Evolutionary conservation across 2,797 vertebrate species (phyloP), one percentile per base, ranked within the genome.

Genomic region (Melanotaenia nigrans): DNA sequence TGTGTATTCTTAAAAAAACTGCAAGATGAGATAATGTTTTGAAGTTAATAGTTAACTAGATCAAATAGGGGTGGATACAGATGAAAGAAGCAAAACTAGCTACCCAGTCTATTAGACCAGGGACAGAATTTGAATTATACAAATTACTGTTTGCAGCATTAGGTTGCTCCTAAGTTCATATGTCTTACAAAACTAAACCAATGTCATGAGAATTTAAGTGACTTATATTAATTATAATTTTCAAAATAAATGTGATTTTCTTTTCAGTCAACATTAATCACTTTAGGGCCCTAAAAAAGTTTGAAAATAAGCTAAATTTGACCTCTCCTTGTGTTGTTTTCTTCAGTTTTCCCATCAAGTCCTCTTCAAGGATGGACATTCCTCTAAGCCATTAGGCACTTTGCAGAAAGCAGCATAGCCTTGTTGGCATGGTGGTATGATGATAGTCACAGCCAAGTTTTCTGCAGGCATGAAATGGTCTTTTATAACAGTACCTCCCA

Each of bases 381-480:
- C 56, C 77, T 73, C 57, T 71, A 72, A 85, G 85, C 78, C 64
- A 67, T 64, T 66, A 51, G 40, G 11, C n/a, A 25, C 76, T 57
- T 24, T 53, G 30, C 32, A 67, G 81, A 82, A 84, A 85, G 83
- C 84, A 86, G 73, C 66, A 85, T 66, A 82, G 71, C 68, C 82
- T 85, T 81, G 84, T 87, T 81, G 81, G 68, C 74, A 77, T 84
- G 73, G 77, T 87, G 45, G 20, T 16, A 45, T 45, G 42, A 71
- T 89, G 36, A 83, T 32, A 83, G 71, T 61, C 68, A 76, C 87
- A 85, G 70, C 66, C 61, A 38, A 53, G 38, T 51, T 80, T 83
- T 81, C 80, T 85, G 47, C 73, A 82, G 80, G 75, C 84, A 86
- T 76, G 66, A 83, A 86, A 87, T 40, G 60, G 14, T 75, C 32